Percentiles rank a stretch among this genome's conserved stretches.
Conservation (phyloP, 2,113 vertebrate species). For the Leucoraja erinaceus region DNA sequence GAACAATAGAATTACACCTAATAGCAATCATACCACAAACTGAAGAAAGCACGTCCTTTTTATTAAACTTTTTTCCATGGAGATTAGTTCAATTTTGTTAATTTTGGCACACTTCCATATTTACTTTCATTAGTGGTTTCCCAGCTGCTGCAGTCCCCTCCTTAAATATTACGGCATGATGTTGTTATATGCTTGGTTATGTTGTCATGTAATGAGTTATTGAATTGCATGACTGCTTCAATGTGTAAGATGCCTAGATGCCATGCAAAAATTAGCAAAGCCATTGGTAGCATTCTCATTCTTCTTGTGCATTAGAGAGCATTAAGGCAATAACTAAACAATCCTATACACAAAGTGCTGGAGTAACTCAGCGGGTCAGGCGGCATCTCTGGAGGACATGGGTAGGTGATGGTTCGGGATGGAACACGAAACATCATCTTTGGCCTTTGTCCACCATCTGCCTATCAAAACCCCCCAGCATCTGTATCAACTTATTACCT, state of each 20-base stretch:
- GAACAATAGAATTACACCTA: neutral
- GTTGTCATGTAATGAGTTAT: neutral
- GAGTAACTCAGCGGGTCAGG: too few relatives aligned
- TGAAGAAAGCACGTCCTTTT: neutral
- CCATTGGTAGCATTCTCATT: neutral
- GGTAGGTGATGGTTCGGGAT: too few relatives aligned
- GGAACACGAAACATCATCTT: too few relatives aligned
- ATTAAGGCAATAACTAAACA: too few relatives aligned
- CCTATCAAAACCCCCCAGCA: too few relatives aligned
- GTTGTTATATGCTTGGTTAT: neutral
- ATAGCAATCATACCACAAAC: neutral
- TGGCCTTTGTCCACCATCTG: too few relatives aligned
- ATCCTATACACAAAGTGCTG: too few relatives aligned
- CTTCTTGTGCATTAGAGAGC: neutral
- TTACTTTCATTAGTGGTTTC: neutral
- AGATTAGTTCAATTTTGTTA: neutral
- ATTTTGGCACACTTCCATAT: neutral
- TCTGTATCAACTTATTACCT: too few relatives aligned
- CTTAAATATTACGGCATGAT: neutral
- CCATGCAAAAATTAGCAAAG: neutral
- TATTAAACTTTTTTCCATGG: neutral
- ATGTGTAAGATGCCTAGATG: neutral
- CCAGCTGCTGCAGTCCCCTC: too few relatives aligned
- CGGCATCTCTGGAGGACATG: too few relatives aligned
- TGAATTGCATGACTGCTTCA: neutral